Base-by-base conservation (phyloP, 2,888 invertebrate species). In the Drosophila ochracea region DNA sequence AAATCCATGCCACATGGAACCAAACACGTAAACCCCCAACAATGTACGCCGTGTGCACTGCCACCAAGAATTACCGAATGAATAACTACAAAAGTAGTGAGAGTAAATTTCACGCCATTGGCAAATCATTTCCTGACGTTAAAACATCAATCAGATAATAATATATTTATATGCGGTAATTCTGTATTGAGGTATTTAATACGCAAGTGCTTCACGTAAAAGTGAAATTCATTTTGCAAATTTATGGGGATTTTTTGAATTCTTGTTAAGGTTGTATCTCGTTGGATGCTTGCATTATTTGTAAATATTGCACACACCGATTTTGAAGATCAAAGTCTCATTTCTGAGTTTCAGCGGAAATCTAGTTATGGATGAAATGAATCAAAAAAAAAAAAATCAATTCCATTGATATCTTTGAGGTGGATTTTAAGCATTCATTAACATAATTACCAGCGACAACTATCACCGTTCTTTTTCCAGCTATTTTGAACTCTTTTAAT, bases 91-190 rank as follows among this genome's bases (percentile, higher is more conserved):
- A 69, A 71, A 50, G 60, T 53, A 74, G 71, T 70, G 89, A 83
- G 81, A 76, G 78, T 89, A 76, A 70, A 76, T 89, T 89, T 84
- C 84, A 89, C 89, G 84, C 84, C 89, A 83, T 81, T 86, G 72
- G 67, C 87, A 86, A 84, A 86, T 70, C 87, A 73, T 76, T 84
- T 89, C 72, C 84, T 78, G 82, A 81, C 84, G 71, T 73, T 68
- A 76, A 76, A 76, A 67, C 89, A 84, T 84, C 87, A 89, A 89
- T 84, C 89, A 89, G 84, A 74, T 68, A 73, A 89, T 83, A 68
- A 58, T 61, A 53, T 72, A 68, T 63, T 61, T 53, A 69, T 71
- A 67, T 69, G 31, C 43, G 43, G 16, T 41, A 58, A 43, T 37
- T 25, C n/a, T 43, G 47, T 52, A 47, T 30, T 65, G 31, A 25